Base-by-base conservation (phyloP, 2,888 invertebrate genomes). In the Andrena trimmerana region DNA sequence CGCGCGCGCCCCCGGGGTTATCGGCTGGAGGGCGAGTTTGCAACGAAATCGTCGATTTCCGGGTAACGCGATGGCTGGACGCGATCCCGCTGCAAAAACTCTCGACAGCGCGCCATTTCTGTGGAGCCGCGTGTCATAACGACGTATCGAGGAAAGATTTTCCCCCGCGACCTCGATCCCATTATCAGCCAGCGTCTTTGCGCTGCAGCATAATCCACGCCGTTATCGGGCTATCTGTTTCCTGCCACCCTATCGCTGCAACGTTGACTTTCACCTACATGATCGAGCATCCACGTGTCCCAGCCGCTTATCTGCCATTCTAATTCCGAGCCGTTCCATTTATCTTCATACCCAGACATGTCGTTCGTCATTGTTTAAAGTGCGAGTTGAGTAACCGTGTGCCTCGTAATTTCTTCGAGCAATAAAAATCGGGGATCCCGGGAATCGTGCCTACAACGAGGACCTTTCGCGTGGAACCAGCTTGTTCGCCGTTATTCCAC, bases 31-130 rank as follows among this genome's bases (percentile, higher is more conserved):
- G 57, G 54, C 50, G 31, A 81, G 70, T 57, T 24, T 66, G 78
- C 68, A 83, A 81, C 71, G 70, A 80, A 76, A 81, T 68, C 65
- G 36, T 50, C 74, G 70, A 74, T 87, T 87, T 87, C 86, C 86
- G 86, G 86, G 85, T 87, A 86, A 83, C 62, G 62, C 65, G 79
- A 67, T 27, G 60, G 72, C 54, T 66, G 16, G 31, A 31, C 20
- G 76, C 57, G 24, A 69, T 75, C 78, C 24, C 65, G 10, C 62
- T 54, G 71, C 62, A 63, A 75, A 75, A 72, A 76, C 54, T 33
- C 66, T 29, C n/a, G n/a, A 5, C 57, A 0, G 10, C 24, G 2
- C 24, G 10, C 24, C 57, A 1, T 13, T 27, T 57, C 24, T 57
- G 24, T 8, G 27, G 10, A 10, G 20, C 13, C 4, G 24, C 57